These are phyloP conservation scores for Drosophila pallidifrons DNA, from an alignment of 1,140 invertebrate species.

Conservation along the genomic window DNA sequence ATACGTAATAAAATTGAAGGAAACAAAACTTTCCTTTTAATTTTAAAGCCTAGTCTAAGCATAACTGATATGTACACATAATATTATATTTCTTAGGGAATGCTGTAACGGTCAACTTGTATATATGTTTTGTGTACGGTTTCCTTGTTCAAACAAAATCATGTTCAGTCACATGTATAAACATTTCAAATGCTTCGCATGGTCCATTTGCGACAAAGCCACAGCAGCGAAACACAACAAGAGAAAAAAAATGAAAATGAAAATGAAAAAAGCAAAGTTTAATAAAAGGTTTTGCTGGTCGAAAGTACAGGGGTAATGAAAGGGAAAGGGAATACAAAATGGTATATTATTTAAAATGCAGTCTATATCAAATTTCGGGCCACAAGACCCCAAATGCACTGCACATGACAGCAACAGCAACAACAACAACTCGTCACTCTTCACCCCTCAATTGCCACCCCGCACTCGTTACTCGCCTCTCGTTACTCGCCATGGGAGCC, in stretches of 20 bases:
- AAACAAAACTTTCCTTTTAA: background rate
- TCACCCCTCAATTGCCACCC: slow-evolving; percentile 14
- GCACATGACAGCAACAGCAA: slow-evolving; percentile 34
- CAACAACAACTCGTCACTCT: slow-evolving; percentile 1
- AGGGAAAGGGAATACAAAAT: slow-evolving; percentile 69
- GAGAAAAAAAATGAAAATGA: slow-evolving; percentile 10
- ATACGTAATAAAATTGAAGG: too few species aligned
- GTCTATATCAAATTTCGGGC: slow-evolving; percentile 73
- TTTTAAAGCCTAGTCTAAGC: background rate
- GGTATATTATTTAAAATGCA: slow-evolving; percentile 74
- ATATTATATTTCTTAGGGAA: background rate
- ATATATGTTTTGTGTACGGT: slow-evolving; percentile 19
- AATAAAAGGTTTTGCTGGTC: slow-evolving; percentile 47
- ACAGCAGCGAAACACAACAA: slow-evolving; percentile 2
- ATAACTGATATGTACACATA: background rate
- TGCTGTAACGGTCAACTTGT: background rate
- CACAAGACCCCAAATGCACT: slow-evolving; percentile 38
- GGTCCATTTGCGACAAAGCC: slow-evolving; percentile 63
- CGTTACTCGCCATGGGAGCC: slow-evolving; percentile 62
- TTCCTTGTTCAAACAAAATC: slow-evolving; percentile 52
- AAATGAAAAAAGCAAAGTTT: slow-evolving; percentile 9
- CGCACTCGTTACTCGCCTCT: slow-evolving; percentile 28
- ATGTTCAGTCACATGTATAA: slow-evolving; percentile 58
- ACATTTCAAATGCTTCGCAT: slow-evolving; percentile 74
- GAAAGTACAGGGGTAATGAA: slow-evolving; percentile 24